Conservation (phyloP, 2,888 invertebrate species). For the Pinctada fucata region DNA sequence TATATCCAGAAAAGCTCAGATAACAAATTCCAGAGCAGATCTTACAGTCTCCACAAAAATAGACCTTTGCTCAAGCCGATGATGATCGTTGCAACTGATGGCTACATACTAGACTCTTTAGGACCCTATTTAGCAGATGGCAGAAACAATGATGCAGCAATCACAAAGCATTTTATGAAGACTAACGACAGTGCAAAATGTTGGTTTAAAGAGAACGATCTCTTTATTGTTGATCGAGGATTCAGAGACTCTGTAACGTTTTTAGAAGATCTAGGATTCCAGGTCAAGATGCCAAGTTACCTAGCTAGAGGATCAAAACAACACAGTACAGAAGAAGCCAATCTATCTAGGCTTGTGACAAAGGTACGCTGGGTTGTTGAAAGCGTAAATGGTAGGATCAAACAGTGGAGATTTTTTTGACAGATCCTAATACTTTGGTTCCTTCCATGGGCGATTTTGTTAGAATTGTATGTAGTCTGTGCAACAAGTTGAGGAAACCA, state of each 20-base stretch:
- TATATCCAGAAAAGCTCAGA: slow-evolving; percentile 12
- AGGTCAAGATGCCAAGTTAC: slow-evolving; percentile 31
- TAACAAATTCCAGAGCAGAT: slow-evolving; percentile 20
- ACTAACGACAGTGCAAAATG: slow-evolving; percentile 12
- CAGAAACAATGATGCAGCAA: slow-evolving; percentile 34
- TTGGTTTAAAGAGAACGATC: slow-evolving; percentile 19
- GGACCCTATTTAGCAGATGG: slow-evolving; percentile 34
- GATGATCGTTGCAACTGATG: slow-evolving; percentile 35
- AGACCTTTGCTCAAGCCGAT: slow-evolving; percentile 37
- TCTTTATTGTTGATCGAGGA: slow-evolving; percentile 30
- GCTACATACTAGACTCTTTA: slow-evolving; percentile 30
- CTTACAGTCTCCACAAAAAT: slow-evolving; percentile 30
- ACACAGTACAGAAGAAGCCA: slow-evolving; percentile 25
- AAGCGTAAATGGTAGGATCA: slow-evolving; percentile 23
- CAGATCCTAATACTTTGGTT: slow-evolving; percentile 13
- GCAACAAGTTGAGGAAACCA: slow-evolving; percentile 10
- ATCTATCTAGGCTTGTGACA: slow-evolving; percentile 25
- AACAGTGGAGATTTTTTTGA: slow-evolving; percentile 22
- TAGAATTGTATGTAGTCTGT: slow-evolving; percentile 2
- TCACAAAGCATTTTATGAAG: slow-evolving; percentile 26
- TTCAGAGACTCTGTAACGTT: slow-evolving; percentile 32
- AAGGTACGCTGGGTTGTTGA: slow-evolving; percentile 38
- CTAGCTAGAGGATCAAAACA: slow-evolving; percentile 28
- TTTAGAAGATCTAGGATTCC: slow-evolving; percentile 9
- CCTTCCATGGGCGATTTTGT: slow-evolving; percentile 13